phyloP scores from a whole-genome alignment of 1,140 invertebrate genomes.

The Drosophila dunni region DNA sequence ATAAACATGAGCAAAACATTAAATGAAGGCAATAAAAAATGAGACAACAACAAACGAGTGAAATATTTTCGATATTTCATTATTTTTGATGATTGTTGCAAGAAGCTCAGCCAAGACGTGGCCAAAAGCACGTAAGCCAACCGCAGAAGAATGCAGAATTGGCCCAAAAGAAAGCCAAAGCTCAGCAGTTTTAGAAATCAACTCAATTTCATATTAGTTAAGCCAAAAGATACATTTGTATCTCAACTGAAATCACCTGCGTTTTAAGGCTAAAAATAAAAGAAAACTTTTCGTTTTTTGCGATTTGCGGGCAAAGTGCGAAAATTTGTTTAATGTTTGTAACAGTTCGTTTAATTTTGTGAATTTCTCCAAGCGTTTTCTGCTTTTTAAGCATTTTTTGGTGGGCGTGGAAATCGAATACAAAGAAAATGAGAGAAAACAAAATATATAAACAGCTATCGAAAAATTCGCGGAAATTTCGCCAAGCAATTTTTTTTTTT shows the following conservation, averaged over 20 bases:
- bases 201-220: background rate
- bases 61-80: slow-evolving; percentile 11
- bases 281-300: background rate
- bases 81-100: slow-evolving; percentile 6
- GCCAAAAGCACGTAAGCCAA: slow-evolving; percentile 21
- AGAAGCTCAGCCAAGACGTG: slow-evolving; percentile 13
- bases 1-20: slow-evolving; percentile 37
- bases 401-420: slow-evolving; percentile 60
- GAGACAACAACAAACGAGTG: slow-evolving; percentile 7
- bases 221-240: background rate
- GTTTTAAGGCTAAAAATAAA: background rate
- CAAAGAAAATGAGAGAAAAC: slow-evolving; percentile 11
- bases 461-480: slow-evolving; percentile 67
- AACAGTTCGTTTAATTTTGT: slow-evolving; percentile 24
- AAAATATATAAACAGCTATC: slow-evolving; percentile 47
- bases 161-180: no score
- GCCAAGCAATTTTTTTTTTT: slow-evolving; percentile 20
- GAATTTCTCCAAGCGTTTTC: slow-evolving; percentile 29
- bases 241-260: slow-evolving; percentile 1
- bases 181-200: background rate
- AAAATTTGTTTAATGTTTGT: slow-evolving; percentile 30
- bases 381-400: slow-evolving; percentile 13
- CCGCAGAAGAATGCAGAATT: background rate
- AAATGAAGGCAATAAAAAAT: slow-evolving; percentile 24
- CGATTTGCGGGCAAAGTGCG: background rate